Conservation (phyloP, 2,888 invertebrate genomes). For the Anorthoa munda region DNA sequence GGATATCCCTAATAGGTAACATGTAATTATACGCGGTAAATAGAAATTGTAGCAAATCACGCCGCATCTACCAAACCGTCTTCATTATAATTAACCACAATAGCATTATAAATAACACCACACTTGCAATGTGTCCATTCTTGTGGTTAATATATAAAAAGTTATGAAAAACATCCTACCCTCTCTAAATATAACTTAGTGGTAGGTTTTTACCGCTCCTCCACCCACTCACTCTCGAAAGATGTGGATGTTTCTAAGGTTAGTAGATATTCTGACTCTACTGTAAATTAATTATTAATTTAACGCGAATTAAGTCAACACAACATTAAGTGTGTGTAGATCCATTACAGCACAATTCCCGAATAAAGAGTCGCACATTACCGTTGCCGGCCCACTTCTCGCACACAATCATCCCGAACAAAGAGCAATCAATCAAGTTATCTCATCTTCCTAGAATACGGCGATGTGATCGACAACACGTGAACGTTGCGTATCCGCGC, state of each 20-base stretch:
- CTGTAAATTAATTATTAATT: neutral
- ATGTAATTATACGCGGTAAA: neutral
- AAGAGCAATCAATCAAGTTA: conserved; percentile 85
- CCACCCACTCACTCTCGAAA: neutral
- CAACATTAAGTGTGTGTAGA: neutral
- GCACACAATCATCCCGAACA: conserved; percentile 71
- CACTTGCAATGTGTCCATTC: neutral
- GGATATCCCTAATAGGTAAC: neutral
- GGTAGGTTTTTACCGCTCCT: neutral
- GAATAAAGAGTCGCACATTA: conserved; percentile 3
- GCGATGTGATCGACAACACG: conserved; percentile 77
- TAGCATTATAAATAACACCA: neutral
- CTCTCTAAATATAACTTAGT: conserved; percentile 21
- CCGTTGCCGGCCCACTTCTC: conserved; percentile 43
- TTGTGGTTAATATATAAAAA: conserved; percentile 15
- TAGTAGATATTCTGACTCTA: too few relatives aligned
- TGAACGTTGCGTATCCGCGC: conserved; percentile 78
- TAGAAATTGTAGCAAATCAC: neutral
- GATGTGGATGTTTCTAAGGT: neutral
- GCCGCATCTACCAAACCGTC: conserved; percentile 4
- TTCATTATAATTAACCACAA: conserved; percentile 17
- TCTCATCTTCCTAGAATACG: conserved; percentile 78
- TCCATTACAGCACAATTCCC: neutral
- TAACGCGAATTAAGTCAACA: neutral
- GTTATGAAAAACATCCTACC: neutral